Evolutionary conservation across 2,113 vertebrate genomes (phyloP).

Genomic region (Microcebus jonahi): DNA sequence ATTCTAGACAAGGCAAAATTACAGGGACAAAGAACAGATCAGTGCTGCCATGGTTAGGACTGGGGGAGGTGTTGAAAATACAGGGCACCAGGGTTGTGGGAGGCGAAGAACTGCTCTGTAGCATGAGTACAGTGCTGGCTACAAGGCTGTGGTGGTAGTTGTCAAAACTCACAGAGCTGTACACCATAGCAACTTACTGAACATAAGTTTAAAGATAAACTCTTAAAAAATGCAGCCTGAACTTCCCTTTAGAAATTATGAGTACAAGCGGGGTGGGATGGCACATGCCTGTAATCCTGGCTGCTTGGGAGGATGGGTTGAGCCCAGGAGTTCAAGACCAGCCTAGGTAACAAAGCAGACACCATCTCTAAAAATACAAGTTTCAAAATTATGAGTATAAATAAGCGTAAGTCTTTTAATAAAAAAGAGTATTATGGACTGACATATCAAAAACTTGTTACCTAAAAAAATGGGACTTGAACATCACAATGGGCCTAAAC

Average conservation of each 20-base stretch:
- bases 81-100: not conserved
- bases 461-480: not conserved
- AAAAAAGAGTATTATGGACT: not conserved
- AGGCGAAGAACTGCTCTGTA: not conserved
- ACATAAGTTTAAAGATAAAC: not conserved
- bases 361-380: not conserved
- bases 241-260: not conserved
- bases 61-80: not conserved
- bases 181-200: not conserved
- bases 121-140: no score
- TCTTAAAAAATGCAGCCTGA: not conserved
- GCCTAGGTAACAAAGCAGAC: not conserved
- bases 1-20: not conserved
- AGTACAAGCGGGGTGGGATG: not conserved
- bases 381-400: not conserved
- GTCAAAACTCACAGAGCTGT: not conserved
- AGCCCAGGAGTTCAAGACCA: not conserved
- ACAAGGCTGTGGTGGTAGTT: not conserved
- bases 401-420: not conserved
- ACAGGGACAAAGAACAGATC: not conserved
- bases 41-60: not conserved
- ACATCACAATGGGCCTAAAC: not conserved
- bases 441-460: no score
- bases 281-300: not conserved
- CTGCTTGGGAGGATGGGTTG: not conserved